phyloP scores from a whole-genome alignment of 2,113 vertebrate genomes.

The Forbesichthys agassizii region DNA sequence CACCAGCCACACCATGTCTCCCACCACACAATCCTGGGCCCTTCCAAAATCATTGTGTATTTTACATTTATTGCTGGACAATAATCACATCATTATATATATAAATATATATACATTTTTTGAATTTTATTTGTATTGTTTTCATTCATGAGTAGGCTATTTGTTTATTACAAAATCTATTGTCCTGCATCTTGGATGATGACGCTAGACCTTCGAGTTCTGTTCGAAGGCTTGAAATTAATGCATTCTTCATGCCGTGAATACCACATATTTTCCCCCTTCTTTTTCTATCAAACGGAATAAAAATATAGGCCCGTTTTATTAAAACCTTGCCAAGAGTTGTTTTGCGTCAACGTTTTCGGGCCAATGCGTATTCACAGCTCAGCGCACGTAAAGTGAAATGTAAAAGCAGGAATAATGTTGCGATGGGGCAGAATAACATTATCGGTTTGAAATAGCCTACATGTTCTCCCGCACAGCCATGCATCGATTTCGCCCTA shows the following conservation, averaged over 20 bases:
- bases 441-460: background rate
- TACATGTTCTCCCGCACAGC: background rate
- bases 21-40: too few relatives aligned
- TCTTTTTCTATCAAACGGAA: constrained; percentile 55
- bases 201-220: too few relatives aligned
- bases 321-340: constrained; percentile 21
- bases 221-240: too few relatives aligned
- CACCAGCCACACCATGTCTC: too few relatives aligned
- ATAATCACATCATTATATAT: too few relatives aligned
- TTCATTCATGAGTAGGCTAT: too few relatives aligned
- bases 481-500: constrained; percentile 4
- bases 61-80: too few relatives aligned
- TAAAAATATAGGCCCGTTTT: constrained; percentile 15
- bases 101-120: too few relatives aligned
- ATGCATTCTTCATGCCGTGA: too few relatives aligned
- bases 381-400: constrained; percentile 4
- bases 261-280: constrained; percentile 1
- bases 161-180: too few relatives aligned
- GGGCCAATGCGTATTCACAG: constrained; percentile 37
- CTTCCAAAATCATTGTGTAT: background rate
- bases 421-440: constrained; percentile 19
- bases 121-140: too few relatives aligned
- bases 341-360: constrained; percentile 41
- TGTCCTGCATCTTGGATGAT: too few relatives aligned
- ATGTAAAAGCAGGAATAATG: constrained; percentile 14